Evolutionary conservation across 2,888 invertebrate genomes (phyloP), one percentile per base, ranked within the genome.

Genomic region (Aleiodes leptofemur): DNA sequence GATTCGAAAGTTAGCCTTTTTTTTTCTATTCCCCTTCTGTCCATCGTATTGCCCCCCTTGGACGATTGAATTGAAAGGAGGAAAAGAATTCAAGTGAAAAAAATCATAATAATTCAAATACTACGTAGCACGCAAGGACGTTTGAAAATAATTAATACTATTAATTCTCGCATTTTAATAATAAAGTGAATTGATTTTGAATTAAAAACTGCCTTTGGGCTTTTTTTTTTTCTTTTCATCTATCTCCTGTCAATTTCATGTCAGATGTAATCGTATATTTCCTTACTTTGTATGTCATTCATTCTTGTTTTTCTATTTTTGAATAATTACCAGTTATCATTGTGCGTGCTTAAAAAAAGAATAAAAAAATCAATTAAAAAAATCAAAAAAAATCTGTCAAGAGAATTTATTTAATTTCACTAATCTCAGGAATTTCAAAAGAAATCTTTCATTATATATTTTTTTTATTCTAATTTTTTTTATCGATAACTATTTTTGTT

Each of bases 1-100:
- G 73, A 80, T 80, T 80, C 78, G 76, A 76, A 76, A 76, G 76
- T 76, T 68, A 68, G 66, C 53, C 72, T 72, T 56, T 61, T 61
- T 31, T 34, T 43, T 43, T 34, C 43, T 43, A 31, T n/a, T 8
- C 43, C 61, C 38, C 43, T 43, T 7, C 43, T 43, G 43, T 43
- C 43, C 43, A 43, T 43, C 43, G 43, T 8, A 43, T 43, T 43
- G 43, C 48, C 16, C 9, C 64, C 13, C 38, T 61, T 61, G 14
- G 34, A 34, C 31, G 23, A 64, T 8, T 57, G 13, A 66, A 66
- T 38, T 38, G 53, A 68, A 56, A 69, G 69, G 48, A 73, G 14
- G 43, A 43, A 48, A 48, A 38, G 34, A 64, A 64, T 38, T 34
- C 5, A 34, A 34, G 4, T 34, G 34, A 34, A 34, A 68, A 23